These are phyloP conservation scores for Perithous albicinctus DNA, from an alignment of 2,888 invertebrate genomes.

Conservation along the genomic window DNA sequence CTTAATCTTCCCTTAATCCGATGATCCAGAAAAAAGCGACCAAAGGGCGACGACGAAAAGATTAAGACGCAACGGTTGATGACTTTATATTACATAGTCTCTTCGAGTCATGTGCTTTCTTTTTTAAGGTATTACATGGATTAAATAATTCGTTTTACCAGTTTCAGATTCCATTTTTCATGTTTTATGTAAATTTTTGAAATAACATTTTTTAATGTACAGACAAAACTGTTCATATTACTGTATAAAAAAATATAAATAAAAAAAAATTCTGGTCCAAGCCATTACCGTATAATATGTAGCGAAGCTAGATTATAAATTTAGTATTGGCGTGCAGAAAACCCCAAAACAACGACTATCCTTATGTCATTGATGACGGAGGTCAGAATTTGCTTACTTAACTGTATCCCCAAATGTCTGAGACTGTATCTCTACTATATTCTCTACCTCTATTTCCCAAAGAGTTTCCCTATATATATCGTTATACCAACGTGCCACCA, in stretches of 20 bases:
- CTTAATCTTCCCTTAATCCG: constrained; percentile 66
- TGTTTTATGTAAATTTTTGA: too few species aligned
- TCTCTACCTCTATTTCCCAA: constrained; percentile 25
- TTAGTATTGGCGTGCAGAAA: not conserved
- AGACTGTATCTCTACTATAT: constrained; percentile 6
- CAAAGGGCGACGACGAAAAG: constrained; percentile 55
- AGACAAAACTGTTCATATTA: too few species aligned
- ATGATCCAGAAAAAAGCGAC: constrained; percentile 62
- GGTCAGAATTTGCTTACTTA: not conserved
- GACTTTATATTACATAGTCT: constrained; percentile 54
- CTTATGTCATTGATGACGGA: not conserved
- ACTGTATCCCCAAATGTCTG: not conserved
- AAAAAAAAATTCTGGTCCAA: too few species aligned
- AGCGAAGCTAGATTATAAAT: not conserved
- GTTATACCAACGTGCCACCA: constrained; percentile 29
- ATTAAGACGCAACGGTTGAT: constrained; percentile 55
- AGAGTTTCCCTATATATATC: constrained; percentile 18
- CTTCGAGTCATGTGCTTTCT: not conserved
- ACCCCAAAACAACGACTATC: constrained; percentile 21
- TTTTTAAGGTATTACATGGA: not conserved
- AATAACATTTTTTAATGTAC: too few species aligned
- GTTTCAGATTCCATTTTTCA: not conserved
- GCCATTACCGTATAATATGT: not conserved
- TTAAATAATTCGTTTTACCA: not conserved
- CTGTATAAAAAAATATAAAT: too few species aligned